Evolutionary conservation across 2,113 vertebrate species (phyloP).

Genomic region (Puma concolor): DNA sequence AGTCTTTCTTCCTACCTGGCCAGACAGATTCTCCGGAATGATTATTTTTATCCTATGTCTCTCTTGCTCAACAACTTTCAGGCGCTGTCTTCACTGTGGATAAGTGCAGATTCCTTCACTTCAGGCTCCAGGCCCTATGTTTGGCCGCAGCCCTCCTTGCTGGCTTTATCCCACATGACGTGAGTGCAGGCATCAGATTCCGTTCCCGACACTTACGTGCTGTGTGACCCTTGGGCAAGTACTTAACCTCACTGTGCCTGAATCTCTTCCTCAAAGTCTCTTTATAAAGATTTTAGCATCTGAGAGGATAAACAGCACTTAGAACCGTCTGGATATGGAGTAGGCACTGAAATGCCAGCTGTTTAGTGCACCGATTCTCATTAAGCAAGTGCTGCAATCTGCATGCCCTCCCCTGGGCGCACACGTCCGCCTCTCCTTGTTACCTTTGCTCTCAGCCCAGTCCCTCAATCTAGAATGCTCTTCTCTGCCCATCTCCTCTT

Average conservation of each 20-base stretch:
- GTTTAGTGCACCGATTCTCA: not conserved
- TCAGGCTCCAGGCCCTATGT: not conserved
- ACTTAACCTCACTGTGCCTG: not conserved
- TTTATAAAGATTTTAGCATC: not conserved
- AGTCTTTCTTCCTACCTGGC: not conserved
- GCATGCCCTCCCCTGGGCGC: not conserved
- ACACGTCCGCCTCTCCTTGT: not conserved
- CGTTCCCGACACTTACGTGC: not conserved
- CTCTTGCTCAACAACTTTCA: not conserved
- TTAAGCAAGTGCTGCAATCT: not conserved
- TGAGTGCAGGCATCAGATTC: not conserved
- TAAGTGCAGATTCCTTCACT: not conserved
- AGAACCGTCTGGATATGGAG: not conserved
- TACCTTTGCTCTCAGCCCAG: not conserved
- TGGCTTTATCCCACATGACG: not conserved
- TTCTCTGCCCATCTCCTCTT: not conserved
- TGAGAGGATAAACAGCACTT: not conserved
- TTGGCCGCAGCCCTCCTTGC: not conserved
- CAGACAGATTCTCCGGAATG: constrained; percentile 29
- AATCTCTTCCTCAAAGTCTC: not conserved
- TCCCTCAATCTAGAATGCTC: not conserved
- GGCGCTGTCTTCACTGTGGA: not conserved
- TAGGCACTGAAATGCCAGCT: not conserved
- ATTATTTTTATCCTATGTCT: not conserved
- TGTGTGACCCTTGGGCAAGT: not conserved